Evolutionary conservation across 2,888 invertebrate genomes (phyloP), one percentile per base, ranked within the genome.

Genomic region (Temnothorax unifasciatus): DNA sequence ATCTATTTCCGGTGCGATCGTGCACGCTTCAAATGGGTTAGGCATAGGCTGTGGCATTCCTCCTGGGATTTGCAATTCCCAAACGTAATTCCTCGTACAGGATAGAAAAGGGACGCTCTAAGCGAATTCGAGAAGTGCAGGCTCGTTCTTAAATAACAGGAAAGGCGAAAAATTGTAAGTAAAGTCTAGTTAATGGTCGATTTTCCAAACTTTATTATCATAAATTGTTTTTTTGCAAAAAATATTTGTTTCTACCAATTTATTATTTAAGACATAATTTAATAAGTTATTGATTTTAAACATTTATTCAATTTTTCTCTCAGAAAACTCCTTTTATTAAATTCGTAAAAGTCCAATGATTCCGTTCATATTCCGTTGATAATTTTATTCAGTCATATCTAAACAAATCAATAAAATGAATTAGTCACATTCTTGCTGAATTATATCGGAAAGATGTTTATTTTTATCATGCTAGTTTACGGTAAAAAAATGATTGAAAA

Each of bases 81-180:
- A 85, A 86, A 86, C 81, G 86, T 82, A 89, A 89, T 89, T 85
- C 81, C n/a, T 71, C 8, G 29, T 63, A 18, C n/a, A 61, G 44
- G 8, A 21, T 47, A 52, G 8, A 13, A 54, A 68, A 69, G 15
- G 11, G 13, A 73, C 18, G 18, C 2, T 15, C 21, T 54, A 69
- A 77, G 57, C 11, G 25, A 21, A 79, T 47, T 50, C 18, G 18
- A 59, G 18, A 69, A 71, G 15, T 38, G 13, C 21, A 21, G 57
- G 57, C 18, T 34, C 21, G 13, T 38, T 81, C 38, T 34, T 8
- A 50, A 77, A 69, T 69, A 29, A 11, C 34, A 34, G 9, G 4
- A 41, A 21, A 38, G 0, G 8, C 2, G 5, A 29, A 64, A 29
- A 54, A n/a, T n/a, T 66, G 1, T 5, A 25, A 18, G 4, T 41